Evolutionary conservation across 2,888 invertebrate genomes (phyloP), one percentile per base, ranked within the genome.

Genomic region (Tiliacea citrago): DNA sequence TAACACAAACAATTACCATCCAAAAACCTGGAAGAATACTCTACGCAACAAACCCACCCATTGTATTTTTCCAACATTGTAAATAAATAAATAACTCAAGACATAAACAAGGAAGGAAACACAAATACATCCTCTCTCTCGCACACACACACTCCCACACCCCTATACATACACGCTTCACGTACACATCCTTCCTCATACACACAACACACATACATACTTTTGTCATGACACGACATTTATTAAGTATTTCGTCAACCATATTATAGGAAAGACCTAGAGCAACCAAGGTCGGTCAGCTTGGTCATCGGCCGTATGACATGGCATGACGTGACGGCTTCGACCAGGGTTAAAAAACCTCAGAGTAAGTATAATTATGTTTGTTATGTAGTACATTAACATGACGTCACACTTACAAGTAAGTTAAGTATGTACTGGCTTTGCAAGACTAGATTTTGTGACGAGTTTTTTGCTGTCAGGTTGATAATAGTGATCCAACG

Each of bases 221-320:
- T 10, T 12, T 13, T 1, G 35, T 53, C 21, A 69, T 70, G 81
- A 66, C 55, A 13, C 39, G 29, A 58, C 58, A 39, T 62, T 78
- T 67, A 62, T 49, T 24, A 61, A 51, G 58, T 68, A 72, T 53
- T 68, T 72, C 39, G 47, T 72, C 68, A 68, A 61, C 13, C 24
- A 9, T 68, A 58, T n/a, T 68, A 58, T n/a, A 69, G 68, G 72
- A 78, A 81, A 78, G 61, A 66, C 73, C 72, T 66, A 78, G 77
- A 68, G 13, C 2, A 5, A 24, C 29, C 57, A 82, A 69, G 81
- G 81, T n/a, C 49, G 47, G 29, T 68, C 49, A 60, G 13, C 1
- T 0, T 51, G 70, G 24, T 68, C 83, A 69, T 58, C 35, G 35
- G 9, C 78, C 39, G 29, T 47, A 60, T 82, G 79, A 82, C 62